Base-by-base conservation (phyloP, 1,140 invertebrate species). In the Popillia japonica region DNA sequence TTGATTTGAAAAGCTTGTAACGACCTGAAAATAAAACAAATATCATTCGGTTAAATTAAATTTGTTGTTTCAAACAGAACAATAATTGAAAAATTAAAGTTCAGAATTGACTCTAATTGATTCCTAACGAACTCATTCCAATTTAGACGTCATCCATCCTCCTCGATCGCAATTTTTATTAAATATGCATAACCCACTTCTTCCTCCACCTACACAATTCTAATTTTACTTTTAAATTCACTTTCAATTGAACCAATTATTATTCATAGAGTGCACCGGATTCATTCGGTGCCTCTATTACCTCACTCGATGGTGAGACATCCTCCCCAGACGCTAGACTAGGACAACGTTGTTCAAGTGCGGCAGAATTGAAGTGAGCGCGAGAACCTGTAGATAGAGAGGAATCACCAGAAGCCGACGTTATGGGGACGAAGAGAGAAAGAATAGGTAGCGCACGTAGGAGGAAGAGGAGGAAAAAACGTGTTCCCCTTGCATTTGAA, bases 161-260 rank as follows among this genome's bases (percentile, higher is more conserved):
- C n/a, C 34, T 41, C 72, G 27, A 10, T 0, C 3, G 14, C 14
- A 4, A 22, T 78, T 78, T 73, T 40, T 59, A 78, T 78, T 78
- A 78, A 78, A 74, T 78, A 78, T 78, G 77, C 77, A 74, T 74
- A 73, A 55, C 68, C 42, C 22, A 74, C 27, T n/a, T n/a, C n/a
- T n/a, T n/a, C n/a, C n/a, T n/a, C 77, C 48, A n/a, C 64, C 77
- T 44, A 41, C 68, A 34, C 64, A 41, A 78, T 80, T 75, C 78
- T 79, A 79, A 81, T 82, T 79, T 82, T 78, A 82, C 74, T 80
- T 81, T 80, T 64, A 81, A 79, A 81, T 80, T 80, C 64, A 77
- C 72, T 81, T 81, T 81, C 78, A 79, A 82, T 82, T 82, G 81
- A 80, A 79, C 68, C 75, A 72, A 79, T 82, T 82, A 82, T 80